Evolutionary conservation across 2,797 vertebrate species (phyloP).

Genomic region (Anisognathus igniventris): DNA sequence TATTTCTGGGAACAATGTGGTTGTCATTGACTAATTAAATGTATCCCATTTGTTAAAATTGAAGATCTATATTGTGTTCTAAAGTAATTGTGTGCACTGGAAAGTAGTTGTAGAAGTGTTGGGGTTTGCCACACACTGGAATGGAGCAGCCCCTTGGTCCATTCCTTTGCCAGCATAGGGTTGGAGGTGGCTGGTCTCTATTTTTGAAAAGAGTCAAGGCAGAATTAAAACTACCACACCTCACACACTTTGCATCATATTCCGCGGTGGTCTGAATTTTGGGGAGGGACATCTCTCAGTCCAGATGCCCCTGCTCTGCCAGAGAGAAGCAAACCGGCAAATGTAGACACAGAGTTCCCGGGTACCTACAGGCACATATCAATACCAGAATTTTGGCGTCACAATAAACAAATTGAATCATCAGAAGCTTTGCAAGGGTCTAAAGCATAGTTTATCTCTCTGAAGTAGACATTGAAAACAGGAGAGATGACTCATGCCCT

Average conservation of each 20-base stretch:
- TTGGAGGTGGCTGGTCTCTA: not conserved
- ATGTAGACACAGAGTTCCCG: not conserved
- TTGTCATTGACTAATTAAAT: not conserved
- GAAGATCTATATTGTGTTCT: not conserved
- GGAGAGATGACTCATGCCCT: slow-evolving; percentile 32
- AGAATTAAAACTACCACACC: not conserved
- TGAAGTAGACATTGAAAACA: slow-evolving; percentile 14
- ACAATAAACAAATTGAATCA: not conserved
- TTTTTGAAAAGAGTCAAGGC: not conserved
- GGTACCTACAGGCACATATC: not conserved
- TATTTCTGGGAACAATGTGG: not conserved
- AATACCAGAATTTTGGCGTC: not conserved
- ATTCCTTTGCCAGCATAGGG: not conserved
- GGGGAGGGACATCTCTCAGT: not conserved
- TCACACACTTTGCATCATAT: not conserved
- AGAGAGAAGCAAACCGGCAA: not conserved
- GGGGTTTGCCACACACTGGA: accelerated
- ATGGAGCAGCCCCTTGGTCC: not conserved
- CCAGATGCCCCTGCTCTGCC: not conserved
- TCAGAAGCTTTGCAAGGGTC: not conserved
- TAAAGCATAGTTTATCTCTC: not conserved
- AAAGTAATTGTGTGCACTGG: not conserved
- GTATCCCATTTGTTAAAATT: not conserved
- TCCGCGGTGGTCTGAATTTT: not conserved
- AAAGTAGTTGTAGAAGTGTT: not conserved